Evolutionary conservation across 2,797 vertebrate genomes (phyloP).

Genomic region (Catamblyrhynchus diadema): DNA sequence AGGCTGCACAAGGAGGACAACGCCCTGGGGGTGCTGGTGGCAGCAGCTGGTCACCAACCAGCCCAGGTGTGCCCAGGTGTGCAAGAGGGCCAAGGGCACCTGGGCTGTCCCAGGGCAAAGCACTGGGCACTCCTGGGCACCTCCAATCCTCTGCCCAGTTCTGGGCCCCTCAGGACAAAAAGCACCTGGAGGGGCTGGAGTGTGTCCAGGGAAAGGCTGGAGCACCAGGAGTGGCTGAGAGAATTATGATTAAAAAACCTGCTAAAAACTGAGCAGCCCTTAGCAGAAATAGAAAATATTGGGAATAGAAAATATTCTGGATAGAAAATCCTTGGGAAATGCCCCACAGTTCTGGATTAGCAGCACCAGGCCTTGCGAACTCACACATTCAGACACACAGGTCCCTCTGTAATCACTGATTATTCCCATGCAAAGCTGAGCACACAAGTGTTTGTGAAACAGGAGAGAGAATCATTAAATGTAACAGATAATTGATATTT

Average conservation of each 20-base stretch:
- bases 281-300: no score
- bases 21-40: not conserved
- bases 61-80: not conserved
- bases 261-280: not conserved
- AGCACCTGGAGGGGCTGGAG: not conserved
- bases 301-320: no score
- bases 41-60: not conserved
- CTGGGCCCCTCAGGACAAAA: not conserved
- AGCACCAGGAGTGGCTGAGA: not conserved
- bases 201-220: not conserved
- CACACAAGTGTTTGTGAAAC: not conserved
- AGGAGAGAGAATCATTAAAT: constrained; percentile 48
- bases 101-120: not conserved
- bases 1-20: not conserved
- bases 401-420: not conserved
- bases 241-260: not conserved
- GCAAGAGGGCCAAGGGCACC: not conserved
- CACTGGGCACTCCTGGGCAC: not conserved
- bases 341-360: fast-evolving
- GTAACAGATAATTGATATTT: constrained; percentile 60
- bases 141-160: not conserved
- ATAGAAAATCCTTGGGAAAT: not conserved
- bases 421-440: not conserved
- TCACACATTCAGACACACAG: not conserved
- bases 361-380: not conserved